Conservation (phyloP, 2,888 invertebrate genomes). For the Allygus modestus region DNA sequence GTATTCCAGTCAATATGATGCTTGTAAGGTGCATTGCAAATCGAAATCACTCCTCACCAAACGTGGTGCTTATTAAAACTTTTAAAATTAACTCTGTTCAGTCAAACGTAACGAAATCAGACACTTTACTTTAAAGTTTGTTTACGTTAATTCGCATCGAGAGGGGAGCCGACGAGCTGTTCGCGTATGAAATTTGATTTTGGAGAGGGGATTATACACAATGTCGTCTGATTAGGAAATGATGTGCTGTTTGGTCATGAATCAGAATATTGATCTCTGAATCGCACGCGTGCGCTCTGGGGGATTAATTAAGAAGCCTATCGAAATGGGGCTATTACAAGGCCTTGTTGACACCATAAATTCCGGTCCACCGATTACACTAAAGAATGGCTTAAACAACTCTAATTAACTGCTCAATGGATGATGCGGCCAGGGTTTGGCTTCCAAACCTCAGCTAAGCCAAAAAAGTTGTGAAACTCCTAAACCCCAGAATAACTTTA, state of each 20-base stretch:
- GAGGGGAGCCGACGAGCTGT: background rate
- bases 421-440: background rate
- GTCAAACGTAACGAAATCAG: background rate
- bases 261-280: constrained; percentile 14
- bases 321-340: constrained; percentile 28
- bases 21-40: no score
- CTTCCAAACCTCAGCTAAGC: background rate
- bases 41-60: no score
- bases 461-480: background rate
- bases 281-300: background rate
- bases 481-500: background rate
- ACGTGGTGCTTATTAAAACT: background rate
- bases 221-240: constrained; percentile 40
- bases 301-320: constrained; percentile 41
- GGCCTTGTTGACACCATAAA: constrained; percentile 43
- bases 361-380: constrained; percentile 11
- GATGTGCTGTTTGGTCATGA: constrained; percentile 20
- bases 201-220: constrained; percentile 6
- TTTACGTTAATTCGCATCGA: background rate
- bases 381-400: constrained; percentile 36
- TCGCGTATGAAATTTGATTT: constrained; percentile 33
- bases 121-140: background rate
- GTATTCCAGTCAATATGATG: no score
- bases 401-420: constrained; percentile 27
- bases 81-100: background rate